These are phyloP conservation scores for Triplophysa yarkandensis DNA, from an alignment of 2,797 vertebrate species.

Conservation along the genomic window DNA sequence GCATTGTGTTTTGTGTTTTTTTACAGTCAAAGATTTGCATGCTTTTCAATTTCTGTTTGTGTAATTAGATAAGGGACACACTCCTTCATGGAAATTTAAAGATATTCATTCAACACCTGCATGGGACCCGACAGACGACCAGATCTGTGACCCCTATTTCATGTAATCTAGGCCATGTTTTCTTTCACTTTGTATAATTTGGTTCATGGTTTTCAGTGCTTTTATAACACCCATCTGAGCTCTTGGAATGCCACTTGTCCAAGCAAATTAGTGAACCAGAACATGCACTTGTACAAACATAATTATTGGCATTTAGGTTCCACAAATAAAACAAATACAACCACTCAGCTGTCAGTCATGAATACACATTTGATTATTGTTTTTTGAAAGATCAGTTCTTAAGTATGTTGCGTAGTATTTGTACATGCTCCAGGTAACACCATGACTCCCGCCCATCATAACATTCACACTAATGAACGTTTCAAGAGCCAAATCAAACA, in stretches of 20 bases:
- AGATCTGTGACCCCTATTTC: background rate
- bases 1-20: background rate
- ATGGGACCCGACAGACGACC: background rate
- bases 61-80: background rate
- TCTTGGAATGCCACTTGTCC: background rate
- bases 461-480: slow-evolving; percentile 44
- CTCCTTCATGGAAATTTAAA: no score
- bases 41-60: background rate
- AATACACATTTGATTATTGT: background rate
- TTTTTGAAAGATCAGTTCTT: slow-evolving; percentile 43
- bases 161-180: background rate
- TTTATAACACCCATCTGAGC: background rate
- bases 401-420: slow-evolving; percentile 9
- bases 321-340: background rate
- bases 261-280: slow-evolving; percentile 1
- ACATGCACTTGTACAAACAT: background rate
- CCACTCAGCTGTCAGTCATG: background rate
- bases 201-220: background rate
- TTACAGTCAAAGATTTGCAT: background rate
- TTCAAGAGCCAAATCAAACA: slow-evolving; percentile 55
- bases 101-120: background rate
- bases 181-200: background rate
- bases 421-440: slow-evolving; percentile 30
- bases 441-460: slow-evolving; percentile 41
- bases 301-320: background rate